Conservation (phyloP, 2,113 vertebrate genomes). For the human (Homo sapiens) region DNA sequence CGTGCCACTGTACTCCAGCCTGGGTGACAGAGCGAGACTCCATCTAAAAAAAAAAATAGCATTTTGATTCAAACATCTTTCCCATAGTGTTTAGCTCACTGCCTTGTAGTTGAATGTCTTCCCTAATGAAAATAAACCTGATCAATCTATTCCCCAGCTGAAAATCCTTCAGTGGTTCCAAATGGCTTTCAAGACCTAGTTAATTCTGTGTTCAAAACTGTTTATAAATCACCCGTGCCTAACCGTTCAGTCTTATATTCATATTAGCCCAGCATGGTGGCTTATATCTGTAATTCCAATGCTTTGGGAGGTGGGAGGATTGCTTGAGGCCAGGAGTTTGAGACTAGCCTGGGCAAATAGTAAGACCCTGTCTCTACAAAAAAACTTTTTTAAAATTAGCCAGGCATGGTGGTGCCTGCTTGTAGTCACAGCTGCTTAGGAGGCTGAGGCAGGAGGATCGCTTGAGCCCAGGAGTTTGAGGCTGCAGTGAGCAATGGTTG, state of each 20-base stretch:
- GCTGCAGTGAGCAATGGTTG: not conserved
- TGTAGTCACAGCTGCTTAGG: not conserved
- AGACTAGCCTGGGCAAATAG: too few species aligned
- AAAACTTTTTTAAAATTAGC: too few species aligned
- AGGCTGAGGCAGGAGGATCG: not conserved
- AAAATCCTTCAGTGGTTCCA: constrained; percentile 20
- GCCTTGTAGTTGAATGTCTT: not conserved
- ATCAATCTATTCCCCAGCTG: not conserved
- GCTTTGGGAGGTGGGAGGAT: too few species aligned
- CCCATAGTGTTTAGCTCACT: not conserved
- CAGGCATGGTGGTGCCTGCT: not conserved
- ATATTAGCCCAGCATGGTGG: too few species aligned
- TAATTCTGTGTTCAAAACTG: not conserved
- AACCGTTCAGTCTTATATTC: not conserved
- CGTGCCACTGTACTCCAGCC: too few species aligned
- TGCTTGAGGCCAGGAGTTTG: too few species aligned
- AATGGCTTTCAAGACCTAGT: constrained; percentile 16
- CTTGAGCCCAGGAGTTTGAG: not conserved
- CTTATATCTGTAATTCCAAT: too few species aligned
- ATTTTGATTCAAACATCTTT: not conserved
- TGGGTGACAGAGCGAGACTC: too few species aligned
- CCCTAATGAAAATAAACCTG: constrained; percentile 38
- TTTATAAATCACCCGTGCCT: not conserved
- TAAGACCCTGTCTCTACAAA: too few species aligned
- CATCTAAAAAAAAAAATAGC: not conserved